phyloP scores from a whole-genome alignment of 2,888 invertebrate genomes.

The Lysandra coridon region DNA sequence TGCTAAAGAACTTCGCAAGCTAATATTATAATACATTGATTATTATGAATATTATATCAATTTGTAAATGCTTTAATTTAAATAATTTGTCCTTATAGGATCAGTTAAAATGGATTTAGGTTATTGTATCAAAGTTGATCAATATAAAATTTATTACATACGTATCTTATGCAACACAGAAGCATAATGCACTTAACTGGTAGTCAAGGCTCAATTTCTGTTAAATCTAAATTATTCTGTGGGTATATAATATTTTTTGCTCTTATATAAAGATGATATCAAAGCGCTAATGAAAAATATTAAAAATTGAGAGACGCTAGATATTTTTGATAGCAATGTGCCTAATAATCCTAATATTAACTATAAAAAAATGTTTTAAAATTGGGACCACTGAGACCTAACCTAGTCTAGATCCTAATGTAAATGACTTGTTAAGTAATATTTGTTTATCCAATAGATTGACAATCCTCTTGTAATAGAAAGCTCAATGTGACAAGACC shows the following conservation, averaged over 20 bases:
- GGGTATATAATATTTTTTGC: too few relatives aligned
- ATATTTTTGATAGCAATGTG: not conserved
- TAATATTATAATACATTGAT: not conserved
- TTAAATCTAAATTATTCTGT: too few relatives aligned
- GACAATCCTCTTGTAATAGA: slow-evolving; percentile 5
- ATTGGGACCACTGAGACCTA: not conserved
- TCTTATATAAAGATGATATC: not conserved
- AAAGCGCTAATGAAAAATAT: not conserved
- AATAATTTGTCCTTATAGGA: not conserved
- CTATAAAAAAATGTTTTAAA: not conserved
- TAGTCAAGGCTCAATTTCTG: too few relatives aligned
- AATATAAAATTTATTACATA: slow-evolving; percentile 4
- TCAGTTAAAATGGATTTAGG: slow-evolving; percentile 3
- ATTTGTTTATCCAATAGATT: not conserved
- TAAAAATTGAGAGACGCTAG: too few relatives aligned
- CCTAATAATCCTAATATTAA: not conserved
- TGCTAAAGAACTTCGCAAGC: not conserved
- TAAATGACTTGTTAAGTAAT: not conserved
- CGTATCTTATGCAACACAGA: not conserved
- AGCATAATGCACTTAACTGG: not conserved
- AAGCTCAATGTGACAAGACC: slow-evolving; percentile 44
- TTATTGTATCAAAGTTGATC: slow-evolving; percentile 17
- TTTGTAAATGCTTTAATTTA: not conserved
- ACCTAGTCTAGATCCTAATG: not conserved
- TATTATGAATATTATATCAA: not conserved